Percentiles rank a stretch among this genome's conserved stretches.
Evolutionary conservation across 1,140 invertebrate genomes (phyloP).

Genomic region (Drosophila busckii): DNA sequence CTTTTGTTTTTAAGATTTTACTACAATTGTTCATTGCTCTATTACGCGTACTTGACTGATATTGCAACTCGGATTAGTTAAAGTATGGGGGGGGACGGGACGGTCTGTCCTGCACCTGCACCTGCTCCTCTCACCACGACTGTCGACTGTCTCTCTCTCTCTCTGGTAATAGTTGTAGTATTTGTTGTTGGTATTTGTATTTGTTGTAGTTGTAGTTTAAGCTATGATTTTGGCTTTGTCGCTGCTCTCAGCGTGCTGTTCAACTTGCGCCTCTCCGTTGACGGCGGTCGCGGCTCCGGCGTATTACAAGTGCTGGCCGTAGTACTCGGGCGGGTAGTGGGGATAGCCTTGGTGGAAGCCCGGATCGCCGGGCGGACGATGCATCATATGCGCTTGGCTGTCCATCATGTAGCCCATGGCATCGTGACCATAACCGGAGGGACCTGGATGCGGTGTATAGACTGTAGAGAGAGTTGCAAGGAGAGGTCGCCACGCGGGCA

Average conservation of each 20-base stretch:
- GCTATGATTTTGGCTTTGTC: slow-evolving; percentile 74
- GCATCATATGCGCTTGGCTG: slow-evolving; percentile 95
- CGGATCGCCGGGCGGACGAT: slow-evolving; percentile 93
- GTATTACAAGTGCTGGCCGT: slow-evolving; percentile 92
- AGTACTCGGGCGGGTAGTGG: slow-evolving; percentile 93
- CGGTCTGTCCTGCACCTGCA: slow-evolving; percentile 6
- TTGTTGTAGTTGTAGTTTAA: slow-evolving; percentile 63
- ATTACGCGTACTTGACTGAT: slow-evolving; percentile 69
- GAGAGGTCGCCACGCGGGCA: slow-evolving; percentile 3
- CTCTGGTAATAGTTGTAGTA: slow-evolving; percentile 13
- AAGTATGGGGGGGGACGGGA: slow-evolving; percentile 27
- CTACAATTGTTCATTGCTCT: slow-evolving; percentile 50
- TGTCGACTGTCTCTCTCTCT: too few relatives aligned
- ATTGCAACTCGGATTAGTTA: slow-evolving; percentile 58
- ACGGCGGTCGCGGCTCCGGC: too few relatives aligned
- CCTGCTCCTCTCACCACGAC: not conserved
- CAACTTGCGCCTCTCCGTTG: slow-evolving; percentile 18
- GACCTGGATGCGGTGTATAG: slow-evolving; percentile 93
- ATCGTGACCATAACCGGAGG: slow-evolving; percentile 96
- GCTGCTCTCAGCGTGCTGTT: slow-evolving; percentile 47
- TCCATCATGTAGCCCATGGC: slow-evolving; percentile 99
- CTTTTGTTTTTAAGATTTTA: slow-evolving; percentile 29
- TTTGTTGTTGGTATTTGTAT: too few relatives aligned
- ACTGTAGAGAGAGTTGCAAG: slow-evolving; percentile 80
- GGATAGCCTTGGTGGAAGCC: slow-evolving; percentile 94